Evolutionary conservation across 64 coral and sea anemone genomes (phyloP).

Genomic region (Catalaphyllia jardinei): DNA sequence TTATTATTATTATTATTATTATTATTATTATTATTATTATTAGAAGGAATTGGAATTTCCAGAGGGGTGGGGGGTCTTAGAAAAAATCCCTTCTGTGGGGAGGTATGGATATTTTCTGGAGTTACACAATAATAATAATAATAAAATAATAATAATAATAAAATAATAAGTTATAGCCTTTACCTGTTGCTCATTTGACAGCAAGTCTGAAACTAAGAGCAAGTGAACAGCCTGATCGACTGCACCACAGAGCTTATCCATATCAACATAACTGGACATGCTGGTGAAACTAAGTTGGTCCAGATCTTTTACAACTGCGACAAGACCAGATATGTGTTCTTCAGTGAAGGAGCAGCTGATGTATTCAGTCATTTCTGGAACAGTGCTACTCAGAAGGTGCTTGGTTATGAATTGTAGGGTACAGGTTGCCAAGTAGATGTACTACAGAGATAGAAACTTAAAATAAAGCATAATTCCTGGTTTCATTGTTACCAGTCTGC

Average conservation of each 20-base stretch:
- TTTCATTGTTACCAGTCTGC: too few species aligned
- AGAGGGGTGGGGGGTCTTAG: too few species aligned
- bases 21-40: too few species aligned
- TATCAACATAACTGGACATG: constrained; percentile 53
- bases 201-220: constrained; percentile 63
- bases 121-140: too few species aligned
- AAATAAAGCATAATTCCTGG: background rate
- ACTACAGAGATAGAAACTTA: constrained; percentile 46
- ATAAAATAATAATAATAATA: too few species aligned
- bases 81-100: too few species aligned
- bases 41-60: too few species aligned
- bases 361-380: constrained; percentile 66
- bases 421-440: constrained; percentile 75
- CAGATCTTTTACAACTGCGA: constrained; percentile 79
- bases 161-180: background rate
- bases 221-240: constrained; percentile 75
- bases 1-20: too few species aligned
- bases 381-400: constrained; percentile 64
- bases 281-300: constrained; percentile 51
- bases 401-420: constrained; percentile 86
- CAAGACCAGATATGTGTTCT: constrained; percentile 71
- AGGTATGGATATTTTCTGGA: too few species aligned
- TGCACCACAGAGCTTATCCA: constrained; percentile 65
- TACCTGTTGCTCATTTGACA: constrained; percentile 67
- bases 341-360: constrained; percentile 57